Conservation (phyloP, 2,888 invertebrate species). For the Caenorhabditis sulstoni region DNA sequence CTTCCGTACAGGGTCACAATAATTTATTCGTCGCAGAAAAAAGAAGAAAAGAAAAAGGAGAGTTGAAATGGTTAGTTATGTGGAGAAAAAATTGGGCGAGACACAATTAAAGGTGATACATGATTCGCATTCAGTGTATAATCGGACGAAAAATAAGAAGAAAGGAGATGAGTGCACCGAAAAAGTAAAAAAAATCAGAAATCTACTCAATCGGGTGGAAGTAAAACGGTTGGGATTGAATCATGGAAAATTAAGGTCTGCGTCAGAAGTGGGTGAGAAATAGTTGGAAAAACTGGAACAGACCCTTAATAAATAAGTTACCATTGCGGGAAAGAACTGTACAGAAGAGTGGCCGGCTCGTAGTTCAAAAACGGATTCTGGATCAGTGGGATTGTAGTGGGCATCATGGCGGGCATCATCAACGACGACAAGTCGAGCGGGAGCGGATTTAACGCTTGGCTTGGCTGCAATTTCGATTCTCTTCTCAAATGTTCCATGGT, state of each 20-base stretch:
- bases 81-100: neutral
- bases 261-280: too few relatives aligned
- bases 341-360: slow-evolving; percentile 54
- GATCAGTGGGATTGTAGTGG: slow-evolving; percentile 43
- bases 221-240: neutral
- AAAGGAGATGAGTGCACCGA: neutral
- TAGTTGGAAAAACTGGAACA: slow-evolving; percentile 11
- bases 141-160: neutral
- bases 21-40: slow-evolving; percentile 47
- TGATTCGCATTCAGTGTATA: neutral
- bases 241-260: neutral
- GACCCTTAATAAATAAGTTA: slow-evolving; percentile 30
- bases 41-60: too few relatives aligned
- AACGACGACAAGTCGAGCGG: slow-evolving; percentile 55
- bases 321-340: slow-evolving; percentile 59
- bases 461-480: slow-evolving; percentile 28
- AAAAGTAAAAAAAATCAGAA: slow-evolving; percentile 1
- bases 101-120: slow-evolving; percentile 9
- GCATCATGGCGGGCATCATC: slow-evolving; percentile 47
- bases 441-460: slow-evolving; percentile 41
- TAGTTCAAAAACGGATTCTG: slow-evolving; percentile 56
- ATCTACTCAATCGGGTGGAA: neutral
- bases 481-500: too few relatives aligned
- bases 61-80: slow-evolving; percentile 28
- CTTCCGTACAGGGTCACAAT: slow-evolving; percentile 17